Evolutionary conservation across 2,888 invertebrate genomes (phyloP), one percentile per base, ranked within the genome.

Genomic region (Pyrocoelia pectoralis): DNA sequence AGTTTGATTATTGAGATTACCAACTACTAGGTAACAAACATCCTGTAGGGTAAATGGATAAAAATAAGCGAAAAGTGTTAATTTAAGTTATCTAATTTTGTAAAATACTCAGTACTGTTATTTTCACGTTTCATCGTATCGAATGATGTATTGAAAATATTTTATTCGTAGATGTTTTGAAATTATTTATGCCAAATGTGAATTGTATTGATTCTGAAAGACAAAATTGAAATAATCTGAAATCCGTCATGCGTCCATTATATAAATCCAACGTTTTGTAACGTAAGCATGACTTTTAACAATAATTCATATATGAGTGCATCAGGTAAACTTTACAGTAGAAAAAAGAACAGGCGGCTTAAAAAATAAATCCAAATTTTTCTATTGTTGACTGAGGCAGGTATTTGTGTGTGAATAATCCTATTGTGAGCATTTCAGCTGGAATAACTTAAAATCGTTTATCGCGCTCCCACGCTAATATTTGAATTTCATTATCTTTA

Each of bases 361-460:
- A 62, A 65, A 65, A 69, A 68, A 60, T 65, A 68, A 69, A 67
- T 68, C 68, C 67, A 71, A 72, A 71, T 73, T 74, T 72, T 69
- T 72, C 73, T 69, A 72, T 76, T 75, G 76, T 75, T 72, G 74
- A 71, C 68, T 66, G 66, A 67, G 69, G 73, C 73, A 77, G 77
- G 77, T 77, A 77, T 77, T 76, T 76, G 74, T 77, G 74, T 74
- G 75, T 77, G 73, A 75, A 75, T 75, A 77, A 77, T 75, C 72
- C 72, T 65, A 74, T 76, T 74, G 72, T 76, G 68, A 54, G 68
- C 68, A 67, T 72, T 72, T 75, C 74, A 69, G 70, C 68, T 65
- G 73, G 74, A 75, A 74, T 74, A 74, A 74, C 73, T 71, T 68
- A 56, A 61, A 66, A 63, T 61, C 60, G 69, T 71, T 74, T 74